These are phyloP conservation scores for Pygmarrhopalites habei DNA, from an alignment of 1,140 invertebrate genomes.

Conservation along the genomic window DNA sequence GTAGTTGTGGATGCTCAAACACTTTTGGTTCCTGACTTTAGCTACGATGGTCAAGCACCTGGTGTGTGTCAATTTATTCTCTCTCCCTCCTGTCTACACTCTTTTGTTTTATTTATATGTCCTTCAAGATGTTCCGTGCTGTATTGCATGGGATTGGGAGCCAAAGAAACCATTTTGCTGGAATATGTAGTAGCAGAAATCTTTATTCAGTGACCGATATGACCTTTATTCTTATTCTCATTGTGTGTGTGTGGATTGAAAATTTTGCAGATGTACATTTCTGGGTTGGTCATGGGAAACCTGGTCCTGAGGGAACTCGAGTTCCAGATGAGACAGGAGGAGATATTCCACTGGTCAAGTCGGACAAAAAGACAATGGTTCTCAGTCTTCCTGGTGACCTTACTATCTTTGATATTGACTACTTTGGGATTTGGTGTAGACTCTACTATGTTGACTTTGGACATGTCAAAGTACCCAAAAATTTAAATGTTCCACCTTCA, in stretches of 20 bases:
- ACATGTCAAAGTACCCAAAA: constrained; percentile 64
- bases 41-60: constrained; percentile 81
- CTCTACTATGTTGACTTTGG: constrained; percentile 86
- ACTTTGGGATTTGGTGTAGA: constrained; percentile 79
- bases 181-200: too few relatives aligned
- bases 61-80: constrained; percentile 47
- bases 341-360: constrained; percentile 63
- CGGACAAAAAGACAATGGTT: constrained; percentile 77
- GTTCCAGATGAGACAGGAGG: constrained; percentile 85
- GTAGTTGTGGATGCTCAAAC: constrained; percentile 86
- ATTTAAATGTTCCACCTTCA: constrained; percentile 77
- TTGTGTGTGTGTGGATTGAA: not conserved
- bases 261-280: constrained; percentile 73
- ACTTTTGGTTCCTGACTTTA: constrained; percentile 74
- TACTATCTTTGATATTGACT: constrained; percentile 75
- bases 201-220: too few relatives aligned
- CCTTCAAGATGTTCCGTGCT: not conserved
- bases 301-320: constrained; percentile 67
- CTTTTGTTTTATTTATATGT: not conserved
- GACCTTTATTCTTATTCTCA: too few relatives aligned
- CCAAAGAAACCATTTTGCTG: too few relatives aligned
- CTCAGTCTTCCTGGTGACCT: constrained; percentile 71
- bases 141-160: not conserved
- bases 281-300: constrained; percentile 75
- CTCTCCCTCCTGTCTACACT: too few relatives aligned